Percentiles rank a stretch among this genome's conserved stretches.
phyloP scores from a whole-genome alignment of 2,797 vertebrate species.

The Oryzias dopingdopingensis region DNA sequence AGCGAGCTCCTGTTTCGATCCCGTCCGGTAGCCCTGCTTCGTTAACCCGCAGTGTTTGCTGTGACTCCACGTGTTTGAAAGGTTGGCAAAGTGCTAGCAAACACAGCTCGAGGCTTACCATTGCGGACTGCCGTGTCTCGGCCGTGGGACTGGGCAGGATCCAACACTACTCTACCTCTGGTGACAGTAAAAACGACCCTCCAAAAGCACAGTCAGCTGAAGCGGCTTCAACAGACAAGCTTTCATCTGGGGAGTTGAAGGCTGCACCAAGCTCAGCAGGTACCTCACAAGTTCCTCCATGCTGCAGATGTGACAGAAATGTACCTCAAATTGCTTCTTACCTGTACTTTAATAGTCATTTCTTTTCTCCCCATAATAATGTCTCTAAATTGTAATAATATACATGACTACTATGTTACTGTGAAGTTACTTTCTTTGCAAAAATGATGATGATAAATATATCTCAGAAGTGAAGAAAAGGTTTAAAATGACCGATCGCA shows the following conservation, averaged over 20 bases:
- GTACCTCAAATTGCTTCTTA: no score
- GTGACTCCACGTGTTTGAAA: constrained; percentile 45
- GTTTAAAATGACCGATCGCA: no score
- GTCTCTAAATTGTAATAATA: no score
- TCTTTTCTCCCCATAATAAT: no score
- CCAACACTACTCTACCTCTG: constrained; percentile 84
- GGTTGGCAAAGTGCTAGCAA: constrained; percentile 80
- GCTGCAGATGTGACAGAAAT: no score
- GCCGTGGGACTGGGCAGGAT: constrained; percentile 76
- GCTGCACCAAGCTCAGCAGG: constrained; percentile 42
- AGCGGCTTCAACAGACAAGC: constrained; percentile 44
- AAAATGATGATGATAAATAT: no score
- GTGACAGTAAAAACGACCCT: constrained; percentile 78
- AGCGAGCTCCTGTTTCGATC: constrained; percentile 22
- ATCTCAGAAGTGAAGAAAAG: no score
- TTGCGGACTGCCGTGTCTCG: constrained; percentile 71
- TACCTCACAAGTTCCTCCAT: constrained; percentile 6
- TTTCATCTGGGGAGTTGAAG: constrained; percentile 37
- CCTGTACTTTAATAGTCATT: no score
- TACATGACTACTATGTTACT: no score
- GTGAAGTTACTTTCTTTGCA: no score
- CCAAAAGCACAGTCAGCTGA: constrained; percentile 45
- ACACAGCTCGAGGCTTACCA: constrained; percentile 72
- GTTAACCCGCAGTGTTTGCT: background rate
- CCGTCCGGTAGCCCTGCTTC: no score